These are phyloP conservation scores for Grantiella picta DNA, from an alignment of 2,113 vertebrate species.

Conservation along the genomic window DNA sequence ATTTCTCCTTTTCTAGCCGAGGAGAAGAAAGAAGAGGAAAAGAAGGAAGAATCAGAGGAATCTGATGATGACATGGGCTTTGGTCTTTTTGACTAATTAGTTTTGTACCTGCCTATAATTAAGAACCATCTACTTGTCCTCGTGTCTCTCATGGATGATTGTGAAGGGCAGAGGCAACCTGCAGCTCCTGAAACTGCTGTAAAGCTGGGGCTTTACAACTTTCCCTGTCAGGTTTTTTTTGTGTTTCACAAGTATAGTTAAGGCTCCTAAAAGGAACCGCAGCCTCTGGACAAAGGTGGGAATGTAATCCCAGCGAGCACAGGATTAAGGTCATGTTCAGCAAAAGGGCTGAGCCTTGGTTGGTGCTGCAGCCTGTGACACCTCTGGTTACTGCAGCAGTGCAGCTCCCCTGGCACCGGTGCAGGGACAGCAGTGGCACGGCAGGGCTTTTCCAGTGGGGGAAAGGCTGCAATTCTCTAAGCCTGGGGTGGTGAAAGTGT, in stretches of 20 bases:
- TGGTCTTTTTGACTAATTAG: slow-evolving; percentile 92
- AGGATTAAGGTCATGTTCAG: fast-evolving
- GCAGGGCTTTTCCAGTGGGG: fast-evolving
- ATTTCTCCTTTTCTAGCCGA: slow-evolving; percentile 76
- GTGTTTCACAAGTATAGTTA: fast-evolving
- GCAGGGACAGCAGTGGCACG: background rate
- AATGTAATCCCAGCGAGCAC: fast-evolving
- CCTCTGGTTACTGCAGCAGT: background rate
- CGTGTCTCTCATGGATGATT: fast-evolving
- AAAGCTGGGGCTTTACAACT: fast-evolving
- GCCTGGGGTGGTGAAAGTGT: background rate
- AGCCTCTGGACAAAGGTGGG: fast-evolving
- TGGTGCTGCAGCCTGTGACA: background rate
- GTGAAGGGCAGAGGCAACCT: background rate
- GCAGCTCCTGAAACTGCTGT: background rate
- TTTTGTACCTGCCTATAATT: slow-evolving; percentile 73
- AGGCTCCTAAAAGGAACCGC: fast-evolving
- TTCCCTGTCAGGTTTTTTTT: fast-evolving
- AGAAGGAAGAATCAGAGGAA: slow-evolving; percentile 96
- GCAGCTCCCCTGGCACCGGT: background rate
- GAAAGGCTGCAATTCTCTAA: background rate
- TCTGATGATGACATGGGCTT: slow-evolving; percentile 99
- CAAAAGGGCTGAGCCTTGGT: fast-evolving
- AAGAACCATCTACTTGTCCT: background rate
- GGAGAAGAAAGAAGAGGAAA: slow-evolving; percentile 97